phyloP scores from a whole-genome alignment of 2,113 vertebrate species.

The Lates calcarifer region DNA sequence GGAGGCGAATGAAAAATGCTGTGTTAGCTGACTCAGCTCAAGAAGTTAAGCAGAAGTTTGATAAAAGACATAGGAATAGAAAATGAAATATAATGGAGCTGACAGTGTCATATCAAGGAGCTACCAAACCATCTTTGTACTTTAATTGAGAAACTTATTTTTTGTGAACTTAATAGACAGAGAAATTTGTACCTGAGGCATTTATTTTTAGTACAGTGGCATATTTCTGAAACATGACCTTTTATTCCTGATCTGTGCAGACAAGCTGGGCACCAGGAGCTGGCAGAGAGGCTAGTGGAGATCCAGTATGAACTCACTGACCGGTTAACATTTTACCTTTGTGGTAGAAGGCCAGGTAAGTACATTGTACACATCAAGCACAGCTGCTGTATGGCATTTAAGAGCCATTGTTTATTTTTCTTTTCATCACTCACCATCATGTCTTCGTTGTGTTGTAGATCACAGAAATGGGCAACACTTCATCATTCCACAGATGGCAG shows the following conservation, averaged over 20 bases:
- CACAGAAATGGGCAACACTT: slow-evolving; percentile 97
- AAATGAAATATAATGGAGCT: neutral
- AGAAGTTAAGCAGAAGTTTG: slow-evolving; percentile 8
- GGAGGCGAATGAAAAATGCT: slow-evolving; percentile 11
- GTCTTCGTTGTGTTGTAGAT: slow-evolving; percentile 84
- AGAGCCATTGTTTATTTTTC: neutral
- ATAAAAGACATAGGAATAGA: neutral
- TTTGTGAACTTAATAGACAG: neutral
- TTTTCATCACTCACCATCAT: neutral
- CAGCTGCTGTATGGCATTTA: neutral
- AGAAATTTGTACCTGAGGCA: neutral
- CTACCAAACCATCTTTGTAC: neutral
- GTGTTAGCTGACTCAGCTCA: neutral
- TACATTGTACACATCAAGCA: neutral
- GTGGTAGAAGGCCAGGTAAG: slow-evolving; percentile 96
- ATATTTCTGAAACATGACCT: slow-evolving; percentile 3
- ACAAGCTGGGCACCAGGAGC: slow-evolving; percentile 95
- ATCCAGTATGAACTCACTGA: slow-evolving; percentile 98
- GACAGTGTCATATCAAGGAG: neutral
- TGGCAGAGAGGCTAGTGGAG: slow-evolving; percentile 94
- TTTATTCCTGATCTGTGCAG: slow-evolving; percentile 77
- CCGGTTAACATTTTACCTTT: slow-evolving; percentile 96
- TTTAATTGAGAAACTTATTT: neutral
- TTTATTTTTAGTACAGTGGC: neutral
- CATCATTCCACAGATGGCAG: slow-evolving; percentile 98